Percentiles rank a stretch among this genome's conserved stretches.
These are phyloP conservation scores for Myotis brandtii DNA, from an alignment of 2,113 vertebrate genomes.

Conservation along the genomic window DNA sequence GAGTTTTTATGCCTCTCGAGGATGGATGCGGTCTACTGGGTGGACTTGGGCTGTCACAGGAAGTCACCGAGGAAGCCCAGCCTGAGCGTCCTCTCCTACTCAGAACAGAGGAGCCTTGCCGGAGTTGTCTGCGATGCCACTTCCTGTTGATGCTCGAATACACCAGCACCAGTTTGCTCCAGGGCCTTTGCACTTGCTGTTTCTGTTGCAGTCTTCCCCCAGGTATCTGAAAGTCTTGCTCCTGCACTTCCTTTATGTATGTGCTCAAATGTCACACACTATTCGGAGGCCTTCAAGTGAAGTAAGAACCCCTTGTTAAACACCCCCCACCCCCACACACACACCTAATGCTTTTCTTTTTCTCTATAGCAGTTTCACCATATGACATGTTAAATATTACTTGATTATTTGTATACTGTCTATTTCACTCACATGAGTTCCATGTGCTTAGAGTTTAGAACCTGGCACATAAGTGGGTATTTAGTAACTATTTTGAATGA, in stretches of 20 bases:
- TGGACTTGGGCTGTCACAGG: not conserved
- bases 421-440: not conserved
- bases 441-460: not conserved
- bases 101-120: not conserved
- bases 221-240: not conserved
- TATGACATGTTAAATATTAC: not conserved
- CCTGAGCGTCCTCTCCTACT: not conserved
- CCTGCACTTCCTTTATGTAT: not conserved
- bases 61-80: not conserved
- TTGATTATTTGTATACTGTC: not conserved
- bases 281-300: not conserved
- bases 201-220: not conserved
- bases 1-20: not conserved
- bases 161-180: not conserved
- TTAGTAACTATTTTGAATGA: constrained; percentile 2
- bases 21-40: not conserved
- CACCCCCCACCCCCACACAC: not conserved
- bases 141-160: not conserved
- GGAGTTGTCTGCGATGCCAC: not conserved
- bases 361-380: not conserved
- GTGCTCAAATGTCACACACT: not conserved
- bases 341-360: not conserved
- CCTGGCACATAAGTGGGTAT: not conserved
- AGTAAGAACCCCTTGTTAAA: not conserved
- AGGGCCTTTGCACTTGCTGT: not conserved